Base-by-base conservation (phyloP, 2,113 vertebrate species). In the Amia ocellicauda region DNA sequence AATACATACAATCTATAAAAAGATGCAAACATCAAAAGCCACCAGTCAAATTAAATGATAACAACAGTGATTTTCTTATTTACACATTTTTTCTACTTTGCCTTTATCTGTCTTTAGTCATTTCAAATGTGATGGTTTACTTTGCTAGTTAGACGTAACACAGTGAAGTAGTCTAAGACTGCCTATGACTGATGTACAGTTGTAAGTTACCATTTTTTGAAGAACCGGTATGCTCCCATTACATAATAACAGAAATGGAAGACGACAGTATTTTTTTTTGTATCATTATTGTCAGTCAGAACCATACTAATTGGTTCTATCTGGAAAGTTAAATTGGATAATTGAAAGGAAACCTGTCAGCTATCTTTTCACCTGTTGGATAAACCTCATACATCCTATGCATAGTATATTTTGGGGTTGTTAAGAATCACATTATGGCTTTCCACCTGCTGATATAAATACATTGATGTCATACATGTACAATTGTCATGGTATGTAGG, bases 401-500 rank as follows among this genome's bases (percentile, higher is more conserved):
- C n/a, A 53, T 7, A 20, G 20, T 5, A 53, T 20, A 20, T 7
- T 26, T 53, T 7, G 3, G 20, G 8, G 20, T 50, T 50, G 20
- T 53, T 20, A 53, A 20, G 23, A 27, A 49, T 45, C 16, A 41
- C 42, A 60, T 47, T 45, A 60, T 47, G 23, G 26, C 42, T 47
- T 60, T 13, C 58, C 42, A 60, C 23, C 58, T 60, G 43, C 42
- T 49, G 42, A 60, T 45, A 47, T 45, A 17, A 11, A 47, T 29
- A 29, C 27, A 16, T 28, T n/a, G 53, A 24, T 56, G 27, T 56
- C 53, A 56, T 28, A 56, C 53, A 29, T 56, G 27, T 56, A 56
- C 27, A 56, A 9, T n/a, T 31, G 24, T 29, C 31, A 36, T 7
- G 2, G 31, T 11, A 36, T 36, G 11, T 36, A 11, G 5, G 31